Base-by-base conservation (phyloP, 2,797 vertebrate genomes). In the Phalloptychus januarius region DNA sequence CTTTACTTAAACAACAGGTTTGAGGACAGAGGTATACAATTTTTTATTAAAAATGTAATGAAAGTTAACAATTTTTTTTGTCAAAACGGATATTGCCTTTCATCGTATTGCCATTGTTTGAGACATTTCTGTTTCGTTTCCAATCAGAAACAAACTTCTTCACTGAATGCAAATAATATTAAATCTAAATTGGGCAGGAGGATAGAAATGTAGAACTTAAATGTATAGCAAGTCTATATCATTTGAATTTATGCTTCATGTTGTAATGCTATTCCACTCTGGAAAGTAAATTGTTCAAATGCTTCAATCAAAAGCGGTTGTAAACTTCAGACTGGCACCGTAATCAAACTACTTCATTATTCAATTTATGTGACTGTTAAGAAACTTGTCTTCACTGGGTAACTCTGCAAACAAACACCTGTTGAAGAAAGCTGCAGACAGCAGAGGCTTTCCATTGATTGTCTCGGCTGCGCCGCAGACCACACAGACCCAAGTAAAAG, bases 401-500 rank as follows among this genome's bases (percentile, higher is more conserved):
- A 63, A 70, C 45, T 31, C 40, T 2, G 12, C 69, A 69, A 78
- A 77, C 50, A 80, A 81, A 75, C 61, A 71, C 48, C 38, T 20
- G 18, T 75, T 83, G 78, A n/a, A 74, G 31, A 50, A 72, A 74
- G 77, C 48, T 83, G 78, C 74, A 89, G 81, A 76, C 72, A 54
- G 12, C 18, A 23, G 72, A 82, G 83, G 72, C 83, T 81, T 80
- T 71, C 79, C 80, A 79, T 73, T 83, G 90, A 92, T 91, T 88
- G 83, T 79, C 83, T 52, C n/a, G 58, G 74, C 84, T 81, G 75
- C 83, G 84, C 86, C 84, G 71, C 80, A 73, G 80, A 79, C 84
- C 89, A 87, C 92, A 89, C 93, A 91, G 88, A 72, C 85, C 86
- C n/a, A 15, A 88, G 76, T 90, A 84, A 87, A 84, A 92, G 82